These are phyloP conservation scores for Chanos chanos DNA, from an alignment of 2,797 vertebrate species.

Conservation along the genomic window DNA sequence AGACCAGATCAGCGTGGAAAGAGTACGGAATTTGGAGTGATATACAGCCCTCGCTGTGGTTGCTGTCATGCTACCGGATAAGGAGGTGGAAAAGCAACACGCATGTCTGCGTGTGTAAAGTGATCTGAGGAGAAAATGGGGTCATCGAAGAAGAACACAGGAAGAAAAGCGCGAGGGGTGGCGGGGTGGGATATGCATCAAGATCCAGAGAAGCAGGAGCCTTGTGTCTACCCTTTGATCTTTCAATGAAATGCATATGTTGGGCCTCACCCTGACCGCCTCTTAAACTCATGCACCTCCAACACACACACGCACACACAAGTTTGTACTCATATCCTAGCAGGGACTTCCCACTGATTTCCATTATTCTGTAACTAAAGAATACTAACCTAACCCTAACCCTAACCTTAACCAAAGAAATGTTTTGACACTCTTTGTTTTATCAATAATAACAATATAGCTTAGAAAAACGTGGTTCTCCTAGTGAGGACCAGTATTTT, in stretches of 20 bases:
- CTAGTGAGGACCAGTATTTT: too few relatives aligned
- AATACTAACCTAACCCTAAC: not conserved
- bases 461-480: too few relatives aligned
- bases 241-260: conserved; percentile 64
- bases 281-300: too few relatives aligned
- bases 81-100: conserved; percentile 36
- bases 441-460: too few relatives aligned
- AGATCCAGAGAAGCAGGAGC: conserved; percentile 34
- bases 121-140: not conserved
- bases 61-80: conserved; percentile 8
- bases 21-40: not conserved
- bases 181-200: conserved; percentile 23
- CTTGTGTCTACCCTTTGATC: conserved; percentile 61
- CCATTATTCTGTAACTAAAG: conserved; percentile 4
- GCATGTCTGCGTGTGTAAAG: conserved; percentile 14
- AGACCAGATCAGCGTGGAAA: not conserved
- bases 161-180: not conserved
- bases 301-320: conserved; percentile 2
- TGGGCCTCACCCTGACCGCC: conserved; percentile 28
- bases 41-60: not conserved
- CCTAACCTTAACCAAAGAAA: not conserved
- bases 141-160: not conserved
- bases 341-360: conserved; percentile 9
- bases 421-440: too few relatives aligned
- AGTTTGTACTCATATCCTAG: not conserved